A percentile compares a stretch with the other conserved stretches of the same genome.
Evolutionary conservation across 2,113 vertebrate genomes (phyloP).

Genomic region (Salvator merianae): DNA sequence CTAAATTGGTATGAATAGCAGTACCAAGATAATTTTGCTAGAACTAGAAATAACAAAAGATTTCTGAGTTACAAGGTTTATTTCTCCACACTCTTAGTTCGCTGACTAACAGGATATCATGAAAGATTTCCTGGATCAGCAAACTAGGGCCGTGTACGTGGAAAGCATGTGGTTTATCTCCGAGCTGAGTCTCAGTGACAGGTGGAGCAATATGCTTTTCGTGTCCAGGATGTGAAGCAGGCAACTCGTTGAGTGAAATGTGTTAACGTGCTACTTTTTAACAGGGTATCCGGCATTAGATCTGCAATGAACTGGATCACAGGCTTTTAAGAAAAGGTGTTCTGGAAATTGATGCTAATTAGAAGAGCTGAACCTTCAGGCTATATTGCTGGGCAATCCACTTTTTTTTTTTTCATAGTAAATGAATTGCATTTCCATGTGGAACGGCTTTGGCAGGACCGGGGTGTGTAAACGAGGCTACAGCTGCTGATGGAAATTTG

Average conservation of each 20-base stretch:
- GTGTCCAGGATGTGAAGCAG: background rate
- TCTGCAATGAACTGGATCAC: background rate
- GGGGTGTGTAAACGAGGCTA: background rate
- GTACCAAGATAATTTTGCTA: slow-evolving; percentile 12
- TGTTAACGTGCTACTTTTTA: background rate
- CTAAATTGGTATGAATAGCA: slow-evolving; percentile 11
- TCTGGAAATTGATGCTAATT: background rate
- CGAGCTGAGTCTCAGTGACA: background rate
- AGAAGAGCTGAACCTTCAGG: background rate
- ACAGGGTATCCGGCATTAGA: background rate
- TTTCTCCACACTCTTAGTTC: background rate
- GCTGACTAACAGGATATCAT: background rate
- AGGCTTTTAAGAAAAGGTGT: background rate
- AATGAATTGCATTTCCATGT: background rate
- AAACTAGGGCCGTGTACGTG: background rate
- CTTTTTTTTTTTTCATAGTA: background rate
- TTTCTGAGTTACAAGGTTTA: slow-evolving; percentile 12
- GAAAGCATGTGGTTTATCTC: background rate
- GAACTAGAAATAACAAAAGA: slow-evolving; percentile 22
- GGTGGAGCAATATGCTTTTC: background rate
- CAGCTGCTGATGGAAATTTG: background rate
- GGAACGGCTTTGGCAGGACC: background rate
- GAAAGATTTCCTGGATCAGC: background rate
- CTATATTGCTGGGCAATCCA: no score
- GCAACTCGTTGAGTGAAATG: background rate